Evolutionary conservation across 2,797 vertebrate species (phyloP), one percentile per base, ranked within the genome.

Genomic region (Serranus cabrilla): DNA sequence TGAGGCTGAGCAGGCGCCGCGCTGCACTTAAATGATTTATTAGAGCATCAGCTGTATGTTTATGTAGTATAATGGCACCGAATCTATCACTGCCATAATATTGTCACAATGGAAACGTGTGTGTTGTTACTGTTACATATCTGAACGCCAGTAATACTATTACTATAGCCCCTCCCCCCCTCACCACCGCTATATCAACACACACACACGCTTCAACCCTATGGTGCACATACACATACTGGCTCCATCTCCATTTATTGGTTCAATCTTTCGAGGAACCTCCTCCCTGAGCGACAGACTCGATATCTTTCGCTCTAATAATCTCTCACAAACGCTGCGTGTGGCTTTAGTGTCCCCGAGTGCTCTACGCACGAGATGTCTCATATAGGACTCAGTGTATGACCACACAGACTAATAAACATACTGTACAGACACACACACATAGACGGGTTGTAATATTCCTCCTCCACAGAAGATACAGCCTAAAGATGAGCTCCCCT

Each of bases 241-340:
- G 61, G 54, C 83, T 87, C 58, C 37, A 42, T 81, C 84, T 76
- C 63, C 67, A 57, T 77, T 85, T 82, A 82, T 83, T 91, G 80
- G 87, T 71, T 71, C 68, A 76, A 56, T 91, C 93, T 93, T 92
- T 94, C 90, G 77, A 94, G 93, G 92, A 95, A 94, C 89, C 87
- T 89, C 94, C 91, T 91, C 82, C 88, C 87, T 46, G 68, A 91
- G 87, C 86, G 86, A 78, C 91, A 92, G 91, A 91, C 90, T 88
- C 71, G 64, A 92, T 94, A 90, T 92, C 85, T 94, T 83, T 94
- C 91, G 91, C 91, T 95, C 94, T 89, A 95, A 94, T 94, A 94
- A 94, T 87, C 92, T 80, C 86, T 90, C 86, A 93, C 89, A 94
- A 93, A 91, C 73, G 77, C 89, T 89, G 88, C 90, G 76, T 89